Conservation (phyloP, 2,888 invertebrate genomes). For the Xanthorhoe spadicearia region DNA sequence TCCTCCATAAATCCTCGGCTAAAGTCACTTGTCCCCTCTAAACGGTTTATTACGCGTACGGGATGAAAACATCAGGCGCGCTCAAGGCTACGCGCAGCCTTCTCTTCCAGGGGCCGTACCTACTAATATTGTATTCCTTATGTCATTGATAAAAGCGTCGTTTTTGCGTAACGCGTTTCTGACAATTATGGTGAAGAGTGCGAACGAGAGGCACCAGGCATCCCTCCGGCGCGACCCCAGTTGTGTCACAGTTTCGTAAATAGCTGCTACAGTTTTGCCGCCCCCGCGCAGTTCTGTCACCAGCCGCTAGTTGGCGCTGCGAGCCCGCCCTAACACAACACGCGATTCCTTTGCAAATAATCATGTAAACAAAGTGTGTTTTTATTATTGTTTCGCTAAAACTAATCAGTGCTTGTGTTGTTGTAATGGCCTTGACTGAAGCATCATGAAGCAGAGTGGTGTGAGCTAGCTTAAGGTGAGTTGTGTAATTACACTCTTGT, state of each 20-base stretch:
- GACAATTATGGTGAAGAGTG: slow-evolving; percentile 66
- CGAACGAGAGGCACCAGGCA: slow-evolving; percentile 61
- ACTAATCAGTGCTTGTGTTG: slow-evolving; percentile 50
- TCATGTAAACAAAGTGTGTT: slow-evolving; percentile 79
- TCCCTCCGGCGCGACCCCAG: slow-evolving; percentile 55
- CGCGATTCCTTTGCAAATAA: slow-evolving; percentile 63
- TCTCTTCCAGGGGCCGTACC: slow-evolving; percentile 51
- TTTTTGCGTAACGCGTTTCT: slow-evolving; percentile 75
- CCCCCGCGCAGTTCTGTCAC: slow-evolving; percentile 64
- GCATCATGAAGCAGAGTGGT: slow-evolving; percentile 29
- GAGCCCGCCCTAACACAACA: slow-evolving; percentile 78
- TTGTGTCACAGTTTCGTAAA: slow-evolving; percentile 7
- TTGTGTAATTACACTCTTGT: slow-evolving; percentile 42
- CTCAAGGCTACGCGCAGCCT: slow-evolving; percentile 75
- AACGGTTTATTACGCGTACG: slow-evolving; percentile 82
- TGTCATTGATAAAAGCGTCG: slow-evolving; percentile 80
- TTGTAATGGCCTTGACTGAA: slow-evolving; percentile 19
- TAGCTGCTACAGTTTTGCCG: slow-evolving; percentile 49
- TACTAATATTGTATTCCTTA: slow-evolving; percentile 70
- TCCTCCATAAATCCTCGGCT: slow-evolving; percentile 79
- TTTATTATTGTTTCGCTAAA: slow-evolving; percentile 52
- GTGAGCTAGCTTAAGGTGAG: slow-evolving; percentile 56
- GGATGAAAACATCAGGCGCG: slow-evolving; percentile 81
- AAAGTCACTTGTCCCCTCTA: slow-evolving; percentile 79
- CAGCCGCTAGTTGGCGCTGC: slow-evolving; percentile 80